phyloP scores from a whole-genome alignment of 2,888 invertebrate genomes.

The Drosophila ustulata region DNA sequence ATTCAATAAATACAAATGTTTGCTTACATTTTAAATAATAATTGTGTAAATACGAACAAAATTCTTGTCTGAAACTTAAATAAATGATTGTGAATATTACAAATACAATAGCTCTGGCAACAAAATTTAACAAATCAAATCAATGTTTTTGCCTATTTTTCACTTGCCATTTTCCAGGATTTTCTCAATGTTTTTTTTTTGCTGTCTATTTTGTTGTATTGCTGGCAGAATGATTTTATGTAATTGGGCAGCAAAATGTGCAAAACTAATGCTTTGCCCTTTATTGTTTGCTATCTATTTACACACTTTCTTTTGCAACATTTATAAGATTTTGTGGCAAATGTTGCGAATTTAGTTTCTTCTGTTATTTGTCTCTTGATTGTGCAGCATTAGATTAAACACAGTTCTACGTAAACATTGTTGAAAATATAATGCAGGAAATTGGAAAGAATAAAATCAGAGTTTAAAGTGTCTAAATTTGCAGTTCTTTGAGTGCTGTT shows the following conservation, averaged over 20 bases:
- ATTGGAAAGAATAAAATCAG: too few species aligned
- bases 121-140: not conserved
- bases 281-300: not conserved
- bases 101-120: not conserved
- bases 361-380: too few species aligned
- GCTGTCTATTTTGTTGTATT: not conserved
- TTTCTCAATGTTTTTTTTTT: not conserved
- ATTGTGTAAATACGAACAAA: not conserved
- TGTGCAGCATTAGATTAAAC: too few species aligned
- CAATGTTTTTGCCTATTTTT: not conserved
- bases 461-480: too few species aligned
- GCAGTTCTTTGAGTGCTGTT: too few species aligned
- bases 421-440: too few species aligned
- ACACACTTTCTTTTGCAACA: not conserved
- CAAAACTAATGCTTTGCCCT: not conserved
- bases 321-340: not conserved
- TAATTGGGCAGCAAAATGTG: not conserved
- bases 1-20: not conserved
- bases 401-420: too few species aligned
- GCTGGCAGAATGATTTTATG: not conserved
- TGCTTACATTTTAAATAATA: not conserved
- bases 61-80: not conserved
- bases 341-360: not conserved
- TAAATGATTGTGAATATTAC: not conserved
- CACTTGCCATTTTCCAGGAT: not conserved